Base-by-base conservation (phyloP, 2,888 invertebrate genomes). In the Junonia oenone region DNA sequence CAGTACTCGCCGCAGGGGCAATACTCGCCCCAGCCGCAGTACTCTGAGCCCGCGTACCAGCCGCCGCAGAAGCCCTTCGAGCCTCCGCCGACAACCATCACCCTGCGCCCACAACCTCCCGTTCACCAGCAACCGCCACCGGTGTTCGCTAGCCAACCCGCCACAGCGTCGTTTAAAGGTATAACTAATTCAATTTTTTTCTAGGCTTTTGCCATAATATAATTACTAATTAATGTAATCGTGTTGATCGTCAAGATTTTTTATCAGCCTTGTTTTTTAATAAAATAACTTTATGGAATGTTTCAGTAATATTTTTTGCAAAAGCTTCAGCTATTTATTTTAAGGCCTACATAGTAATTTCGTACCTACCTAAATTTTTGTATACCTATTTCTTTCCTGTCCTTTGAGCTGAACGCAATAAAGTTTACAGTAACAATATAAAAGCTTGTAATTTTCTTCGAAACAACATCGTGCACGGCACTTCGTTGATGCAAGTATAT, bases 141-240 rank as follows among this genome's bases (percentile, higher is more conserved):
- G 62, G 93, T 96, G 64, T 94, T 93, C 73, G 82, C 93, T 67
- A 95, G 95, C 68, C 96, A 96, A 89, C 96, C 96, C 71, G 96
- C 95, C 74, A 92, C 95, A 82, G 92, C 93, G 74, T 93, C 92
- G 68, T 92, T 91, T 78, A 88, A 92, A 91, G 94, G 94, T 93
- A 65, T 55, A 43, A 33, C 1, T 22, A 13, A n/a, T n/a, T n/a
- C 9, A 15, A 38, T 11, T 15, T 17, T 35, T n/a, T n/a, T n/a
- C n/a, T n/a, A n/a, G n/a, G n/a, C n/a, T n/a, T n/a, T n/a, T n/a
- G n/a, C n/a, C n/a, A n/a, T n/a, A n/a, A n/a, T n/a, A n/a, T n/a
- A n/a, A n/a, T n/a, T n/a, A n/a, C n/a, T n/a, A n/a, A n/a, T n/a
- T n/a, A n/a, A n/a, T n/a, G n/a, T n/a, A n/a, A n/a, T n/a, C n/a